phyloP scores from a whole-genome alignment of 1,140 invertebrate genomes.

The Procambarus virginalis region DNA sequence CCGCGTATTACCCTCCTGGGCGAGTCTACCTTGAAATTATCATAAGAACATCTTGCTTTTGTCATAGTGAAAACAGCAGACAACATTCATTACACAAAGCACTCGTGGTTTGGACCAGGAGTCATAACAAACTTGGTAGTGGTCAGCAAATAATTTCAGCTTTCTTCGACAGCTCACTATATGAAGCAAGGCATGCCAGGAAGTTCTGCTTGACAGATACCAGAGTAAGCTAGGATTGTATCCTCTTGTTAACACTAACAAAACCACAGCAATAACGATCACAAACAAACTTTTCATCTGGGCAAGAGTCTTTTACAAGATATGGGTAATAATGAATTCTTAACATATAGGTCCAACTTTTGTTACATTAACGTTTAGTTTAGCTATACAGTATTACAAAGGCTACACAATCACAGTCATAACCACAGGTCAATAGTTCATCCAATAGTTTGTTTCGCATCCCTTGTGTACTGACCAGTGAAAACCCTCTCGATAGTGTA shows the following conservation, averaged over 20 bases:
- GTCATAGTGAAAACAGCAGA: constrained; percentile 8
- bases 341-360: not conserved
- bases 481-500: too few species aligned
- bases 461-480: not conserved
- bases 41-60: not conserved
- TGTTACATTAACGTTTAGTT: not conserved
- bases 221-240: not conserved
- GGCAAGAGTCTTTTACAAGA: not conserved
- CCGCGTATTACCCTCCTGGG: not conserved
- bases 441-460: not conserved
- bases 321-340: not conserved
- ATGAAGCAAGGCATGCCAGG: not conserved
- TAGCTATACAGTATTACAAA: constrained; percentile 3
- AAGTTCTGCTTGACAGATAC: not conserved
- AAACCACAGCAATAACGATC: not conserved
- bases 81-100: constrained; percentile 30
- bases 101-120: constrained; percentile 8
- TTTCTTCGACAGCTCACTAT: not conserved
- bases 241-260: not conserved
- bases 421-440: constrained; percentile 18
- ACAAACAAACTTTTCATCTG: not conserved
- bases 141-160: not conserved
- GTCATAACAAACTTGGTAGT: not conserved
- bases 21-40: not conserved
- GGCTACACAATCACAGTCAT: constrained; percentile 33